Evolutionary conservation across 2,113 vertebrate genomes (phyloP), one percentile per base, ranked within the genome.

Genomic region (Todiramphus saurophagus): DNA sequence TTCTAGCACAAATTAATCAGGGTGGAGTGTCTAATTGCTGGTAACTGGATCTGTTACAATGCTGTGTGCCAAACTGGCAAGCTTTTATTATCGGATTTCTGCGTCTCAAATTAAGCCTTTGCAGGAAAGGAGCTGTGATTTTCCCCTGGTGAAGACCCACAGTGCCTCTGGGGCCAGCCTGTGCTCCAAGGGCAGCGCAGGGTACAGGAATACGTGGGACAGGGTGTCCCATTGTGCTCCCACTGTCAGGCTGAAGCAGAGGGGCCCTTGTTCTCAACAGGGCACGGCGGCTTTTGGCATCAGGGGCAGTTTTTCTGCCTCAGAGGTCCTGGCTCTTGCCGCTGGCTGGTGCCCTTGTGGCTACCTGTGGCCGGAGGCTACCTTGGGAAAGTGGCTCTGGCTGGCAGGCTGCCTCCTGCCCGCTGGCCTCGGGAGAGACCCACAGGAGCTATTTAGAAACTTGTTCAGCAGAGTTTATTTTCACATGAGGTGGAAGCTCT

Each of bases 1-100:
- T 96, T 96, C 94, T 92, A 94, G 81, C 89, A 82, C 89, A 85
- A 91, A 93, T 94, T 95, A 91, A 93, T 95, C 3, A 13, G 95
- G 94, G 94, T 90, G 96, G 95, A 94, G 94, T 41, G 83, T 94
- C 87, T 96, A 96, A 97, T 96, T 96, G 95, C 91, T 91, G 74
- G 87, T 95, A 96, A 96, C 94, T 96, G 87, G 93, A 96, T 92
- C 93, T 89, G 76, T 82, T 91, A 91, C 81, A 75, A 43, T 35
- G 35, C 72, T 75, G 31, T 31, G 58, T 93, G 94, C 96, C 93
- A 93, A 93, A 78, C 66, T 79, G 83, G 80, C 80, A 72, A 85
- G 81, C 81, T 81, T 69, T 75, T 72, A 51, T 89, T 91, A 78
- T 67, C 16, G 1, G 43, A 81, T 64, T 87, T 78, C 69, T 94